Conservation (phyloP, 2,888 invertebrate genomes). For the Nemapogon koenigi region DNA sequence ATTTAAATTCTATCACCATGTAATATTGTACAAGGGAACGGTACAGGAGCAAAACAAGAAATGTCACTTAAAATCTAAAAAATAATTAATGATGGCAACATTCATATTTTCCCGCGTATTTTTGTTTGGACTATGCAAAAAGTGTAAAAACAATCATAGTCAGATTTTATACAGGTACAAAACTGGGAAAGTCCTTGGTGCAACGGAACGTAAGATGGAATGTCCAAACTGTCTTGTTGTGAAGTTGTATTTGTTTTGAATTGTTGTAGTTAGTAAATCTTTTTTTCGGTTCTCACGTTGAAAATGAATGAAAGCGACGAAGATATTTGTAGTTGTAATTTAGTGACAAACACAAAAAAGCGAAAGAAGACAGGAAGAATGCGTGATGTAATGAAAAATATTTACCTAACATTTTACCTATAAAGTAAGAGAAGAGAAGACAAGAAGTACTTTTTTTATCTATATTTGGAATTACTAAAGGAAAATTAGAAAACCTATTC, state of each 20-base stretch:
- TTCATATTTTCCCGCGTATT: constrained; percentile 10
- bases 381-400: constrained; percentile 15
- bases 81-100: constrained; percentile 11
- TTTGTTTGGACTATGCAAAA: constrained; percentile 8
- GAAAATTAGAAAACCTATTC: no score
- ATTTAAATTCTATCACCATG: no score
- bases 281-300: neutral
- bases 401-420: no score
- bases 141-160: constrained; percentile 12
- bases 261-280: constrained; percentile 4
- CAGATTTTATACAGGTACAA: constrained; percentile 13
- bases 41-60: no score
- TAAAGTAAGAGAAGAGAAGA: no score
- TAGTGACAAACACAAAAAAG: constrained; percentile 11
- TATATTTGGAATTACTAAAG: no score
- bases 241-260: constrained; percentile 10
- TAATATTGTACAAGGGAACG: no score
- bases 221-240: constrained; percentile 10
- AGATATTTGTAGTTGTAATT: constrained; percentile 8
- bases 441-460: no score
- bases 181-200: constrained; percentile 13
- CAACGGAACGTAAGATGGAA: constrained; percentile 15
- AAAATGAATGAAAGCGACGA: constrained; percentile 11
- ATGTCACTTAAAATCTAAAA: no score
- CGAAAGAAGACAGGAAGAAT: constrained; percentile 16